Evolutionary conservation across 1,140 invertebrate genomes (phyloP), one percentile per base, ranked within the genome.

Genomic region (Globodera rostochiensis): DNA sequence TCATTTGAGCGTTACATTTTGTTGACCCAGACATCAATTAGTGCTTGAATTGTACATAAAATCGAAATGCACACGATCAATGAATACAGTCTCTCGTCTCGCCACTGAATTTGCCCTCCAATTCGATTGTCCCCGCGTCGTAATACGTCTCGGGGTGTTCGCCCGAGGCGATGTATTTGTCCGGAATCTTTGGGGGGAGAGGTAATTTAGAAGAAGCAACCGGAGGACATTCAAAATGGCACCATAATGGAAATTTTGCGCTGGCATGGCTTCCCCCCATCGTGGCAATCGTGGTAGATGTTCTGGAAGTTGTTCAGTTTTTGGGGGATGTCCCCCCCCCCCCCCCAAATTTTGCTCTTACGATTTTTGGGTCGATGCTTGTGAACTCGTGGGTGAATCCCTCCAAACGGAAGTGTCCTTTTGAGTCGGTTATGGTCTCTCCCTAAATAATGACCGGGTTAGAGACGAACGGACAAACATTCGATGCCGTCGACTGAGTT

Each of bases 201-300:
- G 19, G 19, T 36, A 77, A 46, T 49, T 60, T 45, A 21, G 13
- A 50, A 80, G n/a, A 36, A 79, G 25, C 66, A 46, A 79, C 53
- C 46, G 15, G 15, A 47, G 25, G 8, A 80, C 19, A 81, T 57
- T 19, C 1, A 19, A 60, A 60, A 53, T n/a, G 78, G 84, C n/a
- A 83, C 60, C 76, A 74, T 84, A 36, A 86, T 78, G 6, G 82
- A 83, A 5, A 83, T 21, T 83, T 86, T 86, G 69, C 85, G 70
- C 84, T 86, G 85, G 49, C 85, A 86, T 21, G 86, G 85, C 80
- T 87, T 85, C 25, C 86, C 4, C 49, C 77, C 83, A 67, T 83
- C 84, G 36, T 78, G 77, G 77, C 79, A 87, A 64, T 80, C 76
- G 47, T 84, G 78, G 49, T 87, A 86, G 15, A 87, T 76, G 70